Percentiles rank a stretch among this genome's conserved stretches.
Evolutionary conservation across 2,113 vertebrate genomes (phyloP).

Genomic region (Isichthys henryi): DNA sequence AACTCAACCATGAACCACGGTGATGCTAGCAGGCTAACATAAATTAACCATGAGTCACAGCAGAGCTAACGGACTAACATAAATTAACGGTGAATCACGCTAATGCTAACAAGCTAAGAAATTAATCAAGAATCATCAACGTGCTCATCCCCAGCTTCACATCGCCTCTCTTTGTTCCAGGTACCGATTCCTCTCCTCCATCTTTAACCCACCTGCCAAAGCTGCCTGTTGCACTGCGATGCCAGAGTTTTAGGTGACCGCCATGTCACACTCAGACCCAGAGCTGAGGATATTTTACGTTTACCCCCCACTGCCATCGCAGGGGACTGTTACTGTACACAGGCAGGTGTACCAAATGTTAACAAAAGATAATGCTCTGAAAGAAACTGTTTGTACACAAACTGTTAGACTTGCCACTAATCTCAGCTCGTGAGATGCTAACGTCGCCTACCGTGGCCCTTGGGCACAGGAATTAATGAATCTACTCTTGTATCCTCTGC

Average conservation of each 20-base stretch:
- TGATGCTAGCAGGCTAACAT: background rate
- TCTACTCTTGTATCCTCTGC: background rate
- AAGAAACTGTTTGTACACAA: background rate
- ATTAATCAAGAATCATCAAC: background rate
- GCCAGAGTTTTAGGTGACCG: background rate
- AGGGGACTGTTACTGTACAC: background rate
- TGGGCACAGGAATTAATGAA: background rate
- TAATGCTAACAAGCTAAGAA: background rate
- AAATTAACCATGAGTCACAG: background rate
- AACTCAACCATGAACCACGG: background rate
- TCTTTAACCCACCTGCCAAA: background rate
- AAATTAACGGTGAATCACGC: background rate
- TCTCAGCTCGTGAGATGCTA: background rate
- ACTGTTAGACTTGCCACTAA: background rate
- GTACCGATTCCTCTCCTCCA: background rate
- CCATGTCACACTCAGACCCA: background rate
- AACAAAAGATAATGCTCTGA: background rate
- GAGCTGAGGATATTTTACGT: background rate
- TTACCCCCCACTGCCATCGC: background rate
- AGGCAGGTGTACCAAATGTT: background rate
- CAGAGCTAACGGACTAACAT: background rate
- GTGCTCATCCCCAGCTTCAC: background rate
- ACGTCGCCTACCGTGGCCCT: background rate
- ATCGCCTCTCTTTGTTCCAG: background rate
- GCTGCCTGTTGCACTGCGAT: background rate